Base-by-base conservation (phyloP, 2,888 invertebrate species). In the Crematogaster levior region DNA sequence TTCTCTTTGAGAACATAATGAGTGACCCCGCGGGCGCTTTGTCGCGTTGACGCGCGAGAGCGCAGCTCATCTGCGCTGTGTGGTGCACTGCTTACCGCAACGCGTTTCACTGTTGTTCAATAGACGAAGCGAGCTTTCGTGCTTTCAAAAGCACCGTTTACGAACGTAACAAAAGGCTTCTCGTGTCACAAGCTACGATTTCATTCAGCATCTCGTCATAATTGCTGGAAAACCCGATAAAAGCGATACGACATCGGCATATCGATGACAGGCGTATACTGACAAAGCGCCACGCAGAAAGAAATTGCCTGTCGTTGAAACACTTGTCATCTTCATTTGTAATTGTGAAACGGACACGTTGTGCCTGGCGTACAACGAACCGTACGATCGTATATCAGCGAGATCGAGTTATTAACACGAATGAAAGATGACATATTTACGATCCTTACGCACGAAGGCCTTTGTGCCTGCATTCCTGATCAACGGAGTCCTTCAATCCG, bases 1-100 rank as follows among this genome's bases (percentile, higher is more conserved):
- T 74, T 80, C 48, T 27, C 74, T 80, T 80, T 70, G 81, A 46
- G 40, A 21, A 53, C 37, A n/a, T 81, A 74, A 74, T 48, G 80
- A 77, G 60, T 48, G 80, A 75, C n/a, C 48, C 75, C 60, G 80
- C 80, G 48, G 74, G 40, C 77, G 30, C 46, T 81, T 61, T 53
- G 63, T 65, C 40, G 24, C 56, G 43, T 70, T 79, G 43, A 70
- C 77, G 24, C 21, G 27, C 40, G 30, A 15, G n/a, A 56, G 74
- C 56, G 46, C 43, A 18, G 18, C 27, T 75, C 75, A 61, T 77
- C 60, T 46, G 37, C 58, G 24, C 37, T 15, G 37, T 9, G 21
- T 24, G 48, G 46, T 4, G 43, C 60, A 46, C 58, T 75, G 77
- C 70, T 77, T 43, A 43, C 56, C 70, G 27, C 43, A 70, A 75